These are phyloP conservation scores for Protodeltote pygarga DNA, from an alignment of 2,888 invertebrate species.

Conservation along the genomic window DNA sequence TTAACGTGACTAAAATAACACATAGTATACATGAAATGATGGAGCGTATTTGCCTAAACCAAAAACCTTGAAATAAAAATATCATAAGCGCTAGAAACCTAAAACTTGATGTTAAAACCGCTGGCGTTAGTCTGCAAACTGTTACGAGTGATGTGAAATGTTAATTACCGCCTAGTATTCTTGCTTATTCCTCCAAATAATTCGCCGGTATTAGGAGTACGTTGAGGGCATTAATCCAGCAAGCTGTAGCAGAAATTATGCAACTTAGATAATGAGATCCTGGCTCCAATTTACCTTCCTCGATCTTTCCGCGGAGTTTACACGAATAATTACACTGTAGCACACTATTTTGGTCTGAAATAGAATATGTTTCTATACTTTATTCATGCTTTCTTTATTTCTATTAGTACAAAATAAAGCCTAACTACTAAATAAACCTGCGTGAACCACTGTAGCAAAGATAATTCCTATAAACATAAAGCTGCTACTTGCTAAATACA, in stretches of 20 bases:
- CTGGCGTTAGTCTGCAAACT: neutral
- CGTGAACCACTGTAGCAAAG: too few relatives aligned
- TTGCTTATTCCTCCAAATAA: constrained; percentile 32
- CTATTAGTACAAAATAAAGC: too few relatives aligned
- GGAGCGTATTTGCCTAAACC: too few relatives aligned
- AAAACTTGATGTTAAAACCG: neutral
- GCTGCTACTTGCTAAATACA: too few relatives aligned
- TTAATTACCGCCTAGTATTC: constrained; percentile 19
- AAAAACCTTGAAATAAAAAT: too few relatives aligned
- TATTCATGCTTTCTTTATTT: too few relatives aligned
- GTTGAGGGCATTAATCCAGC: constrained; percentile 32
- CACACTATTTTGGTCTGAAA: neutral
- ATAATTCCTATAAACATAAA: too few relatives aligned
- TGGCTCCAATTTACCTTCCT: constrained; percentile 33
- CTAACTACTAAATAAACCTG: too few relatives aligned
- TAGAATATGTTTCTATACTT: too few relatives aligned
- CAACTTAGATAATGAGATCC: constrained; percentile 46
- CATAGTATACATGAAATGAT: too few relatives aligned
- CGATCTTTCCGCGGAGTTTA: constrained; percentile 16
- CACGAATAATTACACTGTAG: constrained; percentile 8
- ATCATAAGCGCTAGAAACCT: too few relatives aligned
- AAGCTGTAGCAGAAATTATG: constrained; percentile 39
- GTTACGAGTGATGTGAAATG: constrained; percentile 12
- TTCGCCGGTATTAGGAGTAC: constrained; percentile 26
- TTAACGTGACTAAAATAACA: too few relatives aligned